phyloP scores from a whole-genome alignment of 2,797 vertebrate genomes.

The Sylvilagus floridanus region DNA sequence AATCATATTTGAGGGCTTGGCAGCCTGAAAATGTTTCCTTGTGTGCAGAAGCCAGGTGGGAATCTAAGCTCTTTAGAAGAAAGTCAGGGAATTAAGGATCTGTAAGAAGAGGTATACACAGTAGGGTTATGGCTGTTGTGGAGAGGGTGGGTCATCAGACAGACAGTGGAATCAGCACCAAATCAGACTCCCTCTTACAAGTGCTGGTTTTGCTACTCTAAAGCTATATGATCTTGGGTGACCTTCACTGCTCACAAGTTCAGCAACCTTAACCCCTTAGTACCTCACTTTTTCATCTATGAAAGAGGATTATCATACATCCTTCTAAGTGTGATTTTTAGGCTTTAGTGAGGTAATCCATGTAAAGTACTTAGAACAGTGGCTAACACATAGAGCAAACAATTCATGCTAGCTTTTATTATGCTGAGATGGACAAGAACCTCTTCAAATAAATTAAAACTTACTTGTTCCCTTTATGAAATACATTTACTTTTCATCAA shows the following conservation, averaged over 20 bases:
- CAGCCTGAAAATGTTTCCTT: not conserved
- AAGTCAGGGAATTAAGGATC: not conserved
- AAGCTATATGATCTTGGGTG: not conserved
- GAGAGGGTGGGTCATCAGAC: not conserved
- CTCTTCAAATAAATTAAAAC: not conserved
- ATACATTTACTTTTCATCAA: not conserved
- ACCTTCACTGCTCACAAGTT: not conserved
- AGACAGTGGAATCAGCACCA: not conserved
- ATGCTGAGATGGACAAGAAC: not conserved
- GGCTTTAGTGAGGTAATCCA: not conserved
- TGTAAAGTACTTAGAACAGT: not conserved
- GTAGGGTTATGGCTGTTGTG: not conserved
- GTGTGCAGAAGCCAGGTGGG: not conserved
- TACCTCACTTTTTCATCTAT: not conserved
- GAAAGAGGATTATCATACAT: not conserved
- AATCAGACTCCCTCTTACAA: rapidly evolving
- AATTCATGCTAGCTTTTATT: not conserved
- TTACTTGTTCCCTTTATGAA: not conserved
- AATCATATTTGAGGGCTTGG: not conserved
- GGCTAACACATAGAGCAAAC: not conserved
- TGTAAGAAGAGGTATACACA: too few species aligned
- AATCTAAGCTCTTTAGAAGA: not conserved
- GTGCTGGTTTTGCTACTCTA: not conserved
- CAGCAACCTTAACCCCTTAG: not conserved
- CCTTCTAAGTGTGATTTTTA: not conserved